Evolutionary conservation across 2,888 invertebrate genomes (phyloP).

Genomic region (Neria commutata): DNA sequence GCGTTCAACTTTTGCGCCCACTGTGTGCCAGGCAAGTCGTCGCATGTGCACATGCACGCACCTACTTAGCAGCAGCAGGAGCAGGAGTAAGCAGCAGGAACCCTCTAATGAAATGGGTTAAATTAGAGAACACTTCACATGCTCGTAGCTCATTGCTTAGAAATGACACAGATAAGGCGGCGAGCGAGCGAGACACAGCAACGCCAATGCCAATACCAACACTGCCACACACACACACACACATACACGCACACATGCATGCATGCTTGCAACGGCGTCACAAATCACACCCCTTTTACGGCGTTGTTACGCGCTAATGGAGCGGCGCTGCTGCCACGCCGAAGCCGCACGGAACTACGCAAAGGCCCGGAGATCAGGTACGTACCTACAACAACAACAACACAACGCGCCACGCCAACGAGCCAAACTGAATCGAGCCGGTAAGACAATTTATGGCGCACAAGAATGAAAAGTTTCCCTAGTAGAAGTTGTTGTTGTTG

Average conservation of each 20-base stretch:
- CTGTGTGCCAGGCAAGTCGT: no score
- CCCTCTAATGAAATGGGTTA: slow-evolving; percentile 27
- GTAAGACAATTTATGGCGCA: slow-evolving; percentile 25
- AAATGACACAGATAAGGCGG: slow-evolving; percentile 19
- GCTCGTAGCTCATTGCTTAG: slow-evolving; percentile 19
- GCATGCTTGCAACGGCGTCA: slow-evolving; percentile 6
- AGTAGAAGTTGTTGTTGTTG: slow-evolving; percentile 15
- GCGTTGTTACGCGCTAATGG: not conserved
- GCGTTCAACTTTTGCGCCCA: no score
- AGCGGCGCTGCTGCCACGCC: slow-evolving; percentile 7
- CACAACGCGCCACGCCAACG: no score
- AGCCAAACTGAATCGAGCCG: no score
- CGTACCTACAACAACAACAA: no score
- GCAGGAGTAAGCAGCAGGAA: not conserved
- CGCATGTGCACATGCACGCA: no score
- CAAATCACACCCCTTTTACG: slow-evolving; percentile 20
- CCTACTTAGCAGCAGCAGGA: not conserved
- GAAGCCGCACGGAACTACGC: slow-evolving; percentile 3
- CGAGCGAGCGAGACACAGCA: slow-evolving; percentile 7
- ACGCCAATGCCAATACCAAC: not conserved
- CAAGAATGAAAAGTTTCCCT: slow-evolving; percentile 27
- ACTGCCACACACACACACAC: slow-evolving; percentile 5
- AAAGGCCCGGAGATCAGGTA: slow-evolving; percentile 12
- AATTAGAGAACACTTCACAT: slow-evolving; percentile 26
- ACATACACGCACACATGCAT: slow-evolving; percentile 3